Evolutionary conservation across 1,140 invertebrate genomes (phyloP), one percentile per base, ranked within the genome.

Genomic region (Tetragonula clypearis): DNA sequence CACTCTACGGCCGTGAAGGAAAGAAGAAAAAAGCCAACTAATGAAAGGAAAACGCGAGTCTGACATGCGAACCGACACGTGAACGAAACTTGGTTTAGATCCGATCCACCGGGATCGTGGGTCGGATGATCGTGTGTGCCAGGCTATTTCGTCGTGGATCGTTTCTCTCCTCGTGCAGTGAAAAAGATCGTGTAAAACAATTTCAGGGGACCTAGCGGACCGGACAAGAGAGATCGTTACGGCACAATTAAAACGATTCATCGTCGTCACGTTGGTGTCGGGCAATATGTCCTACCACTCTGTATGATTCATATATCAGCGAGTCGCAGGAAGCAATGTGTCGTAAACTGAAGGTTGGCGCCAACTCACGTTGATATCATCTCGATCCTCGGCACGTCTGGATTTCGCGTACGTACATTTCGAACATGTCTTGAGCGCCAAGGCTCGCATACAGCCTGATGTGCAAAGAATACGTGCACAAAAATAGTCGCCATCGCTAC

Each of bases 311-410:
- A 88, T 78, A 62, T 81, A 86, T 12, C 6, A 73, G 73, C 79
- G 56, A 76, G 76, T 86, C 73, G 83, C 78, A 89, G 85, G 87
- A 88, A 91, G 86, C 85, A 86, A 91, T 90, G 80, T 87, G 82
- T 87, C 87, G 82, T 85, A 88, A 77, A 89, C 62, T 75, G 81
- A 91, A 88, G 85, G 74, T 81, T 91, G 91, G 85, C 85, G 89
- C 90, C 87, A 88, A 90, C 86, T 88, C 84, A 62, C 76, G 69
- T 82, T 49, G 88, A 89, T 90, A 88, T 88, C 86, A 89, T 90
- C 88, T 87, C 60, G 72, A 78, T 56, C 82, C 85, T 81, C 82
- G 73, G 74, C 81, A 77, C 81, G 73, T 80, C 86, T 88, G 81
- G 76, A 62, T 65, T 75, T 69, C 41, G 62, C 62, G n/a, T 77